Conservation (phyloP, 2,797 vertebrate genomes). For the Clarias platycephalus region DNA sequence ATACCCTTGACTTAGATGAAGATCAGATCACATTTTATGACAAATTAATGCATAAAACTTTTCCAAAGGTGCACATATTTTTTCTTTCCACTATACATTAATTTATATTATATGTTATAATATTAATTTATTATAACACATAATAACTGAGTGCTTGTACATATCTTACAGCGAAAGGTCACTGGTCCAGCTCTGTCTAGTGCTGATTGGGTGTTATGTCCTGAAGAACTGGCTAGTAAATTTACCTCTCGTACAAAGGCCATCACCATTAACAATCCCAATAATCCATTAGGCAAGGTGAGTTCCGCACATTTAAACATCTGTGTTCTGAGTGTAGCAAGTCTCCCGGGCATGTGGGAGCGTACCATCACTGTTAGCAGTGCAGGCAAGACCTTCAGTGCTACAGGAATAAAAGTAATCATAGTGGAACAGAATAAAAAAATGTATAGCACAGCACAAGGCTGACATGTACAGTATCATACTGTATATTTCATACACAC, state of each 20-base stretch:
- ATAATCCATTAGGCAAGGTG: constrained; percentile 96
- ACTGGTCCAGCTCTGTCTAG: constrained; percentile 71
- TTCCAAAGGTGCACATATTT: too few species aligned
- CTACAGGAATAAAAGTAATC: constrained; percentile 92
- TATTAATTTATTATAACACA: too few species aligned
- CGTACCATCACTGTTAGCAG: constrained; percentile 87
- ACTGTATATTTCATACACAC: background rate
- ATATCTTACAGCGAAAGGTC: constrained; percentile 65
- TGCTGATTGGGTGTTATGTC: constrained; percentile 84
- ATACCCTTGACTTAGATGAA: too few species aligned
- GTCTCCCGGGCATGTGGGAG: constrained; percentile 93
- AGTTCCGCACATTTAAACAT: constrained; percentile 22
- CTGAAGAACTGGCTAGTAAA: constrained; percentile 84
- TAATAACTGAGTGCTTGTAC: background rate
- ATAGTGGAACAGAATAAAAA: background rate
- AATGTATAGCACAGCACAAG: background rate
- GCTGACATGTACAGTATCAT: background rate
- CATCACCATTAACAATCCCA: constrained; percentile 90
- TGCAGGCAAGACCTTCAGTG: constrained; percentile 90
- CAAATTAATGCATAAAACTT: too few species aligned
- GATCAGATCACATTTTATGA: too few species aligned
- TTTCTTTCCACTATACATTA: background rate
- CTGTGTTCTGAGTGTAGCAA: constrained; percentile 73
- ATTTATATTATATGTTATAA: background rate
- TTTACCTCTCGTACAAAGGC: constrained; percentile 85